These are phyloP conservation scores for Salarias fasciatus DNA, from an alignment of 2,797 vertebrate species.

Conservation along the genomic window DNA sequence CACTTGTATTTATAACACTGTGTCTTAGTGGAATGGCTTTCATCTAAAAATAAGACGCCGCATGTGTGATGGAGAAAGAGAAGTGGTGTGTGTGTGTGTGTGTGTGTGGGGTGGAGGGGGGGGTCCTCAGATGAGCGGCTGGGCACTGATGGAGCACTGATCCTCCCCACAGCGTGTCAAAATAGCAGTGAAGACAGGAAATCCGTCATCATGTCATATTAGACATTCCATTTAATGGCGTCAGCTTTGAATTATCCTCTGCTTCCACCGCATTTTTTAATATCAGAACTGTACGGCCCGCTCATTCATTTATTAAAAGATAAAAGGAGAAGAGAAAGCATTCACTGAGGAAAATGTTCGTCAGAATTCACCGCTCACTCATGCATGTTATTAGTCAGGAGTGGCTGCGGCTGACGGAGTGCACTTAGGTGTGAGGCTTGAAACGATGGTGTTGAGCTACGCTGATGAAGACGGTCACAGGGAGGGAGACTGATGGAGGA, in stretches of 20 bases:
- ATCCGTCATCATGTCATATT: slow-evolving; percentile 54
- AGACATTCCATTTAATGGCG: slow-evolving; percentile 56
- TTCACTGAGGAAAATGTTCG: slow-evolving; percentile 13
- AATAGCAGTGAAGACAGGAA: slow-evolving; percentile 37
- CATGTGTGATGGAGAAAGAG: slow-evolving; percentile 35
- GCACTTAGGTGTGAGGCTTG: too few relatives aligned
- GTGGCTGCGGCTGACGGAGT: background rate
- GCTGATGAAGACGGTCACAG: too few relatives aligned
- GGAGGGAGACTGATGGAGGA: too few relatives aligned
- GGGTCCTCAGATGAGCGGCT: slow-evolving; percentile 23
- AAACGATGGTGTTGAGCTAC: too few relatives aligned
- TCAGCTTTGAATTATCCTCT: slow-evolving; percentile 22
- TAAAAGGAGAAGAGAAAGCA: slow-evolving; percentile 6
- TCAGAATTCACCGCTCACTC: background rate
- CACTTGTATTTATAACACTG: slow-evolving; percentile 37
- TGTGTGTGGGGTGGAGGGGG: too few relatives aligned
- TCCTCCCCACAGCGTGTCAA: slow-evolving; percentile 46
- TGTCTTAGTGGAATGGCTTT: slow-evolving; percentile 45
- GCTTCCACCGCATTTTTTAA: background rate
- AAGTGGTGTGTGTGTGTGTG: too few relatives aligned
- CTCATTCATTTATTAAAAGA: too few relatives aligned
- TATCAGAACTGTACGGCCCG: too few relatives aligned
- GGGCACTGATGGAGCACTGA: slow-evolving; percentile 58
- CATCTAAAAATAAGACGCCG: slow-evolving; percentile 52
- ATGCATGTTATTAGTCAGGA: background rate